Conservation (phyloP, 2,797 vertebrate genomes). For the Tragopan temminckii region DNA sequence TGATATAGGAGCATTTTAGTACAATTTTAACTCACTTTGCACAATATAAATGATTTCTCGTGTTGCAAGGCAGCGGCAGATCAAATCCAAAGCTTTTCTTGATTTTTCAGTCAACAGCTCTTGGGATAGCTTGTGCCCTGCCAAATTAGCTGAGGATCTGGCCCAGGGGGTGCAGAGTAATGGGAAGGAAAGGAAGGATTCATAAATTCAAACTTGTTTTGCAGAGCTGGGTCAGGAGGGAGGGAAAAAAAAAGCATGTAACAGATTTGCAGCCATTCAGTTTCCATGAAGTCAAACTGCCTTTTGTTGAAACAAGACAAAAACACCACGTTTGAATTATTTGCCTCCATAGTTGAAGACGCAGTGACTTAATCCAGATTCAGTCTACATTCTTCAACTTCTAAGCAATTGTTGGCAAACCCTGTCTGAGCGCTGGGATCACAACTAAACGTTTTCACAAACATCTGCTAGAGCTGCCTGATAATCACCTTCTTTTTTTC, state of each 20-base stretch:
- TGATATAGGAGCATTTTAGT: not conserved
- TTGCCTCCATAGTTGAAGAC: slow-evolving; percentile 38
- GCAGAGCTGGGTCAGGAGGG: not conserved
- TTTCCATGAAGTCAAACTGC: slow-evolving; percentile 24
- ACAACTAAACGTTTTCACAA: slow-evolving; percentile 1
- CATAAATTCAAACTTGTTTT: not conserved
- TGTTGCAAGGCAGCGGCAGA: not conserved
- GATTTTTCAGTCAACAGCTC: not conserved
- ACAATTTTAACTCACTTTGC: not conserved
- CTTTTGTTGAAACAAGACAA: slow-evolving; percentile 22
- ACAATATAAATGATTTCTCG: not conserved
- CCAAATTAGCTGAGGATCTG: slow-evolving; percentile 35
- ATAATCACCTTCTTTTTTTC: not conserved
- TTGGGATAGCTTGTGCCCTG: not conserved
- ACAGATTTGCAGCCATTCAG: not conserved
- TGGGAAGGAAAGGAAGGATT: not conserved
- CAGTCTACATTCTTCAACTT: slow-evolving; percentile 65
- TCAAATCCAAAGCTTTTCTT: not conserved
- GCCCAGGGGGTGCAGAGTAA: not conserved
- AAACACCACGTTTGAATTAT: not conserved
- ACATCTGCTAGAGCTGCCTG: slow-evolving; percentile 24
- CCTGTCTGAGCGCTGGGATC: not conserved
- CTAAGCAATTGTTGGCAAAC: slow-evolving; percentile 56
- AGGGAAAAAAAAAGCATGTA: not conserved
- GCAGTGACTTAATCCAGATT: slow-evolving; percentile 69